Base-by-base conservation (phyloP, 2,797 vertebrate species). In the Diplodus puntazzo region DNA sequence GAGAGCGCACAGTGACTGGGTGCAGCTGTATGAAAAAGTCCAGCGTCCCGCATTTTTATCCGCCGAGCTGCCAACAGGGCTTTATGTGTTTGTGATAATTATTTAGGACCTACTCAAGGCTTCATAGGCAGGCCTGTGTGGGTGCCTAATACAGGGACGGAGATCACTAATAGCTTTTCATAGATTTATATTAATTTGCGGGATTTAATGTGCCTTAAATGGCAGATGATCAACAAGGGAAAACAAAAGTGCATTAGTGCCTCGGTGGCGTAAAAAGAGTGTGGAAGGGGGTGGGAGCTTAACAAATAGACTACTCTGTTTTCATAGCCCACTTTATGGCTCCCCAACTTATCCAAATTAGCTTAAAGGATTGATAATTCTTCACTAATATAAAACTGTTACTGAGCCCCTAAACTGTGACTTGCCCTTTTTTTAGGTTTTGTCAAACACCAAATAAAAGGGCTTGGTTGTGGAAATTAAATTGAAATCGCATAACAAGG, bases 291-390 rank as follows among this genome's bases (percentile, higher is more conserved):
- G 89, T 90, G 91, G 90, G 87, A 93, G 94, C 95, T 94, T 92
- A 94, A 91, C 92, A 92, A 94, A 94, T 91, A 90, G 92, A 89
- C 91, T 89, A 93, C 89, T 95, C 90, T 63, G 68, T 93, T 95
- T 94, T 92, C 91, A 89, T 87, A 94, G 92, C 94, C 93, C 90
- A 95, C 92, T 95, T 94, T 95, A 94, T 94, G 94, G 92, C 93
- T 93, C 87, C 92, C 83, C 90, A 94, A 95, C 94, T 94, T 96
- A 95, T 92, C 95, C 95, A 96, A 96, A 96, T 96, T 96, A 96
- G 95, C 95, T 96, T 96, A 96, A 96, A 95, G 95, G 95, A 96
- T 96, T 96, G 96, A 95, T 95, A 94, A 96, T 96, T 95, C 94
- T 95, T 95, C 88, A 91, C 93, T 95, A 95, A 95, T 95, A 96